Evolutionary conservation across 2,113 vertebrate genomes (phyloP).

Genomic region (Etia nguti): DNA sequence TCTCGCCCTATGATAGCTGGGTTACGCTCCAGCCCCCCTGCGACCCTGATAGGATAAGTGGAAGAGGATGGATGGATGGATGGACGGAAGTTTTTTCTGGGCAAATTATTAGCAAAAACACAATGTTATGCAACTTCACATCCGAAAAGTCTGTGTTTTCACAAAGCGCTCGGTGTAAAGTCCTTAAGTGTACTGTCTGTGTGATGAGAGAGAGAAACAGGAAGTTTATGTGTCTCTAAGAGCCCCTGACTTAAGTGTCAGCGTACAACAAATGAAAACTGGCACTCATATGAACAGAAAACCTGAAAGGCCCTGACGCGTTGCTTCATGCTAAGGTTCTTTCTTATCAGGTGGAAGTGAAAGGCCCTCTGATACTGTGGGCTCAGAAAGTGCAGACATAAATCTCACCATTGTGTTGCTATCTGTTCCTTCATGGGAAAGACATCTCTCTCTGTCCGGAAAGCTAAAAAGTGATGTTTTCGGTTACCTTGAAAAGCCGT

Average conservation of each 20-base stretch:
- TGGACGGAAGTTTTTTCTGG: neutral
- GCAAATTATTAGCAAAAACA: neutral
- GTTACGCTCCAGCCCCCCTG: neutral
- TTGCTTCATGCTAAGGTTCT: neutral
- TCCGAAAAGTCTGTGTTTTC: neutral
- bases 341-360: neutral
- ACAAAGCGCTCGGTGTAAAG: neutral
- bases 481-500: neutral
- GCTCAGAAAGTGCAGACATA: neutral
- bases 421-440: neutral
- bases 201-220: neutral
- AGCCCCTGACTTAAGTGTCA: neutral
- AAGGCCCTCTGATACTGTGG: neutral
- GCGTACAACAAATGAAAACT: neutral
- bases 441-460: neutral
- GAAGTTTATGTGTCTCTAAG: neutral
- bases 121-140: neutral
- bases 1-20: neutral
- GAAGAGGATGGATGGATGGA: neutral
- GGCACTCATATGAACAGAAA: neutral
- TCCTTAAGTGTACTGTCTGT: neutral
- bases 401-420: neutral
- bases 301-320: neutral
- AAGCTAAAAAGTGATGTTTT: neutral
- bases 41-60: neutral